phyloP scores from a whole-genome alignment of 2,888 invertebrate genomes.

The Ashinkailepas kermadecensis region DNA sequence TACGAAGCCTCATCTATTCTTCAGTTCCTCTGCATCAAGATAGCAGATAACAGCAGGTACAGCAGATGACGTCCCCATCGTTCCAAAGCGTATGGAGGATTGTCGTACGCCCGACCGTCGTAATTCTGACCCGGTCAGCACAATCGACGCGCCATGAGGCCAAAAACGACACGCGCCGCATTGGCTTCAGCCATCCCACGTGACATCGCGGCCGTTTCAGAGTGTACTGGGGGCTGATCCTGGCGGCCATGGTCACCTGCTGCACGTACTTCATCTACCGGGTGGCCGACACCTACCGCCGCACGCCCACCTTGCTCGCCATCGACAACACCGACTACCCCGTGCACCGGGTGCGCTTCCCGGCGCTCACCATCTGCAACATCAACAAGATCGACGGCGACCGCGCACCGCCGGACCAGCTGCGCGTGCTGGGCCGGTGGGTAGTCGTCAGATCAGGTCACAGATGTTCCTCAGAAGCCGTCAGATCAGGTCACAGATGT shows the following conservation, averaged over 20 bases:
- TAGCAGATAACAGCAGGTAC: too few relatives aligned
- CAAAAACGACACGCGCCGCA: too few relatives aligned
- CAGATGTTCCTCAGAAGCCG: too few relatives aligned
- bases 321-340: conserved; percentile 28
- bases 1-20: too few relatives aligned
- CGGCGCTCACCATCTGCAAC: conserved; percentile 29
- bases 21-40: too few relatives aligned
- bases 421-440: background rate
- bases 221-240: background rate
- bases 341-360: conserved; percentile 25
- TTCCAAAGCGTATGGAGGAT: too few relatives aligned
- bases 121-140: too few relatives aligned
- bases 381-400: conserved; percentile 31
- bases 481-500: too few relatives aligned
- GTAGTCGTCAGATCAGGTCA: background rate
- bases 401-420: background rate
- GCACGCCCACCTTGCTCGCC: conserved; percentile 27
- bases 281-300: conserved; percentile 26
- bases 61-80: too few relatives aligned
- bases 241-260: background rate
- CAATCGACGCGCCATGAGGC: too few relatives aligned
- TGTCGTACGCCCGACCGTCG: too few relatives aligned
- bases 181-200: background rate
- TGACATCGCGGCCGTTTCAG: background rate
- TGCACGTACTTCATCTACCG: conserved; percentile 17